These are phyloP conservation scores for Drosophila algonquin DNA, from an alignment of 2,888 invertebrate species.

Conservation along the genomic window DNA sequence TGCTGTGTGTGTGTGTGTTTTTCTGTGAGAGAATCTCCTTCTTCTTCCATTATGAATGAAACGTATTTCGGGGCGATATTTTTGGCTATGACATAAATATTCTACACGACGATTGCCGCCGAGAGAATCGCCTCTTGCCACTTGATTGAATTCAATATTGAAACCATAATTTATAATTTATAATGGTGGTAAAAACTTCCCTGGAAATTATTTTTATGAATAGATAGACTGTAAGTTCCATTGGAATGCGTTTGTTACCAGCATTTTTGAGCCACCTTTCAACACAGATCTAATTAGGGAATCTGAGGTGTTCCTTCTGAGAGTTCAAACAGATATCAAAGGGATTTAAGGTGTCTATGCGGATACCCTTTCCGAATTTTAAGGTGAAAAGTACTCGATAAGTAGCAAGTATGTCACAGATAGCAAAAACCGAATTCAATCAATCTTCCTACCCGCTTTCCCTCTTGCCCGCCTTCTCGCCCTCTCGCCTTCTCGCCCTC, in stretches of 20 bases:
- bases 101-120: neutral
- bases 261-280: neutral
- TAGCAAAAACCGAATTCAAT: constrained; percentile 7
- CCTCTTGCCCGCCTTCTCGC: too few relatives aligned
- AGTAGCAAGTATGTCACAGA: neutral
- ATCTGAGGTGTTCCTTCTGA: too few relatives aligned
- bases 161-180: neutral
- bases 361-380: too few relatives aligned
- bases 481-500: neutral
- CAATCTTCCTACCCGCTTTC: neutral
- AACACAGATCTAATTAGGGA: neutral
- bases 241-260: too few relatives aligned
- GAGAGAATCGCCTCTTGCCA: neutral
- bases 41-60: constrained; percentile 66
- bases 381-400: too few relatives aligned
- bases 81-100: constrained; percentile 76
- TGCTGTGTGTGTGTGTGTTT: neutral
- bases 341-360: too few relatives aligned
- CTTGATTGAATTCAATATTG: neutral
- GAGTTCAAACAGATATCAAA: too few relatives aligned
- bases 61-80: constrained; percentile 51
- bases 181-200: too few relatives aligned
- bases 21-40: constrained; percentile 29
- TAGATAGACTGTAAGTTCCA: too few relatives aligned
- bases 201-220: too few relatives aligned